Evolutionary conservation across 2,888 invertebrate species (phyloP).

Genomic region (Pyrgus malvae): DNA sequence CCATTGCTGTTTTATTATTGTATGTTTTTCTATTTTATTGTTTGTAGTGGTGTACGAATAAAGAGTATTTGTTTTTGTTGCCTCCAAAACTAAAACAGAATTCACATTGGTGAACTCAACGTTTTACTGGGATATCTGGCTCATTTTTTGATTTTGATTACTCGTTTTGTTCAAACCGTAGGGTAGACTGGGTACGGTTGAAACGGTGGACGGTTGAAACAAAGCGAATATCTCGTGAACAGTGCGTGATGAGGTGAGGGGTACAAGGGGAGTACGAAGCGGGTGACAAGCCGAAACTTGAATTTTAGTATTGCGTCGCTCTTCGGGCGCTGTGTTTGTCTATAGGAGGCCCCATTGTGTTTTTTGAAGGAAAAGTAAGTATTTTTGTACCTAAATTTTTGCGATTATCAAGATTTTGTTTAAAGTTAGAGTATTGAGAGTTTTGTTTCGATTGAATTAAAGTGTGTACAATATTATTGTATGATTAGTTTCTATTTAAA

Average conservation of each 20-base stretch:
- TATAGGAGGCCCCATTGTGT: not conserved
- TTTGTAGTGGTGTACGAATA: too few relatives aligned
- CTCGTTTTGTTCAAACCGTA: too few relatives aligned
- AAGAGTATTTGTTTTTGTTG: too few relatives aligned
- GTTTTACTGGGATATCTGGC: too few relatives aligned
- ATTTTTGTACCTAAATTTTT: not conserved
- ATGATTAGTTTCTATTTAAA: not conserved
- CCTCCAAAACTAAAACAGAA: too few relatives aligned
- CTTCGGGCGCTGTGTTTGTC: too few relatives aligned
- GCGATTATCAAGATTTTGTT: not conserved
- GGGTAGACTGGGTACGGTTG: slow-evolving; percentile 1
- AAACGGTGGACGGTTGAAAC: slow-evolving; percentile 46
- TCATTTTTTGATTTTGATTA: too few relatives aligned
- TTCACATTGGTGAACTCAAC: too few relatives aligned
- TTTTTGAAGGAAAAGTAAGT: not conserved
- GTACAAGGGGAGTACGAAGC: slow-evolving; percentile 27
- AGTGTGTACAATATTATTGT: not conserved
- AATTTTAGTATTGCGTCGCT: not conserved
- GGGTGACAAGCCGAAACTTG: slow-evolving; percentile 24
- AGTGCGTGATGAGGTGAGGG: not conserved
- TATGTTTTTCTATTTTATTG: too few relatives aligned
- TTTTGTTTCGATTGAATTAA: not conserved
- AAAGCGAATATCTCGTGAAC: slow-evolving; percentile 7
- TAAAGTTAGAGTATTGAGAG: not conserved
- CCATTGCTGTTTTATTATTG: too few relatives aligned